Percentiles rank a stretch among this genome's conserved stretches.
Evolutionary conservation across 2,113 vertebrate genomes (phyloP).

Genomic region (Hippocampus comes): DNA sequence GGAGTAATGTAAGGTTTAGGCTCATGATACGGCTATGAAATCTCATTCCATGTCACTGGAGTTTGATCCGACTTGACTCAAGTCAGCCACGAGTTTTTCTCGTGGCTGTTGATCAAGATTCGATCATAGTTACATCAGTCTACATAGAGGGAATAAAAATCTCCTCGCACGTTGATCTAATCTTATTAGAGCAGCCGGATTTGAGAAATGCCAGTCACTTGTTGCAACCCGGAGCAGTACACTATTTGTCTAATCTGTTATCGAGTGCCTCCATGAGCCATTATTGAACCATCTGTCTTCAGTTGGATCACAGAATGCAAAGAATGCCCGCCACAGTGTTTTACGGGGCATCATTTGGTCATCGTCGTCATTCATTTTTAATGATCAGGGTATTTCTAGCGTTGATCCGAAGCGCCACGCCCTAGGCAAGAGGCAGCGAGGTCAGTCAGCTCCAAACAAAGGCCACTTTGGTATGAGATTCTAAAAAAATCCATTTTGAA

Average conservation of each 20-base stretch:
- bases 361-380: not conserved
- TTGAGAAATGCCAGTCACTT: not conserved
- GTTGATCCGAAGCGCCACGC: not conserved
- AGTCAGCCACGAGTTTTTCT: too few relatives aligned
- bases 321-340: not conserved
- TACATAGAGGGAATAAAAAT: too few relatives aligned
- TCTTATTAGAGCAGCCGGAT: not conserved
- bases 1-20: slow-evolving; percentile 16
- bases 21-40: not conserved
- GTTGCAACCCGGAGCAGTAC: not conserved
- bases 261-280: not conserved
- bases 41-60: not conserved
- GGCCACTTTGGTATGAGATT: too few relatives aligned
- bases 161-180: not conserved
- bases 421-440: not conserved
- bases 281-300: not conserved
- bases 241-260: not conserved
- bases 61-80: slow-evolving; percentile 69
- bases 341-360: not conserved
- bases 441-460: too few relatives aligned
- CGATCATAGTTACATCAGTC: too few relatives aligned
- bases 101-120: too few relatives aligned
- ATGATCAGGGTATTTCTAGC: not conserved
- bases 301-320: not conserved
- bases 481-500: too few relatives aligned